A percentile compares a stretch with the other conserved stretches of the same genome.
These are phyloP conservation scores for Motacilla alba DNA, from an alignment of 2,113 vertebrate species.

Conservation along the genomic window DNA sequence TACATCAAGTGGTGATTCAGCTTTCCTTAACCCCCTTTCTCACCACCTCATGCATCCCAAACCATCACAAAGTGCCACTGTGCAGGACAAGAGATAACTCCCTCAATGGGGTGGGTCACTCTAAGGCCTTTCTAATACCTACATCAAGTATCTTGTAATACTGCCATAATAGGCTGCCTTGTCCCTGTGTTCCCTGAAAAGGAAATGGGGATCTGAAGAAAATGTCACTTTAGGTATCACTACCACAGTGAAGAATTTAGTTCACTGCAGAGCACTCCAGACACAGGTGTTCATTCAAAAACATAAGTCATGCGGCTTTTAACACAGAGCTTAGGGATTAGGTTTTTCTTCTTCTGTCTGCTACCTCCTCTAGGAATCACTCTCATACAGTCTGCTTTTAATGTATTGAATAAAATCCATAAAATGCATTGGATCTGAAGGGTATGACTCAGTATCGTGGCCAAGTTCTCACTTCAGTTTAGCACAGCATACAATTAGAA, in stretches of 20 bases:
- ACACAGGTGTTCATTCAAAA: not conserved
- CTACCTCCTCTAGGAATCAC: not conserved
- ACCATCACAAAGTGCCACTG: not conserved
- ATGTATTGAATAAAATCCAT: not conserved
- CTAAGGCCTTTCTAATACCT: not conserved
- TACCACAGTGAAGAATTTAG: not conserved
- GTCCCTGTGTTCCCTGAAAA: not conserved
- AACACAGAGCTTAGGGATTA: not conserved
- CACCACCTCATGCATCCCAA: not conserved
- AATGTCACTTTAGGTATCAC: not conserved
- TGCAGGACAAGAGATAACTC: not conserved
- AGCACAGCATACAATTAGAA: not conserved
- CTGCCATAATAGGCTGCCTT: not conserved
- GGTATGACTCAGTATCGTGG: not conserved
- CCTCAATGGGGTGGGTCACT: not conserved
- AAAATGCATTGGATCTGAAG: not conserved
- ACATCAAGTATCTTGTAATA: not conserved
- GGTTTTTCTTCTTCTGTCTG: not conserved
- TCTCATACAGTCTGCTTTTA: not conserved
- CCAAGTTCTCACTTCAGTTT: not conserved
- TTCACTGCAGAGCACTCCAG: not conserved
- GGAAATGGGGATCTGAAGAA: not conserved
- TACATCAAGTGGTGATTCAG: not conserved
- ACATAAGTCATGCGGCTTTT: not conserved
- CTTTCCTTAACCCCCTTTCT: not conserved